A percentile compares a stretch with the other conserved stretches of the same genome.
phyloP scores from a whole-genome alignment of 2,113 vertebrate genomes.

The Eidolon helvum region DNA sequence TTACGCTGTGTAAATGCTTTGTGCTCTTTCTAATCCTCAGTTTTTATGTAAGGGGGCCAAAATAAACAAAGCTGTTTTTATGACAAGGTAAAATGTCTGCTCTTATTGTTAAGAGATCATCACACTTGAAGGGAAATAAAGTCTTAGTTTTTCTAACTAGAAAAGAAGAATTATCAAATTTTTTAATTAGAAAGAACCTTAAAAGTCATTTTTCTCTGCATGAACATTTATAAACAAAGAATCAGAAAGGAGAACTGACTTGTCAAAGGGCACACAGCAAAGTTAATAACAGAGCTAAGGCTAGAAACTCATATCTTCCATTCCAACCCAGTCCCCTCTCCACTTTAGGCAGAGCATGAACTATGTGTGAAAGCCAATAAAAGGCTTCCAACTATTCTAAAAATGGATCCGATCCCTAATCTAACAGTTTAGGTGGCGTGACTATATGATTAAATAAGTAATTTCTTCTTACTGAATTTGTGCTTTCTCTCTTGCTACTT shows the following conservation, averaged over 20 bases:
- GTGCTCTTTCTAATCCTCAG: neutral
- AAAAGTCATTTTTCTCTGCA: neutral
- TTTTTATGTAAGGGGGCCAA: neutral
- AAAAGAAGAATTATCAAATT: slow-evolving; percentile 4
- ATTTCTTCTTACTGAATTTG: neutral
- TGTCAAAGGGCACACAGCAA: neutral
- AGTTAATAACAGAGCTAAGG: neutral
- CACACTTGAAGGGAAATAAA: neutral
- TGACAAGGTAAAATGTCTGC: neutral
- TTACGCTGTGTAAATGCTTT: neutral
- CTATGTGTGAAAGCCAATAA: neutral
- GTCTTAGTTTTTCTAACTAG: neutral
- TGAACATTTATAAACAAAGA: neutral
- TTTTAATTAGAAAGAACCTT: neutral
- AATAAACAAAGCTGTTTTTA: neutral
- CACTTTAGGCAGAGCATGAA: neutral
- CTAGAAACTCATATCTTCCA: neutral
- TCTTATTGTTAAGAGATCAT: neutral
- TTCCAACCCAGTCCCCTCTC: neutral
- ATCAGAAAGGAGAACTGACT: neutral
- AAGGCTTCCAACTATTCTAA: neutral
- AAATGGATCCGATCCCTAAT: neutral
- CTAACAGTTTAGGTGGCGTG: neutral
- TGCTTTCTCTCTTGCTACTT: neutral
- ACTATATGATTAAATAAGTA: neutral